Conservation (phyloP, 2,797 vertebrate genomes). For the Gephyroberyx darwinii region DNA sequence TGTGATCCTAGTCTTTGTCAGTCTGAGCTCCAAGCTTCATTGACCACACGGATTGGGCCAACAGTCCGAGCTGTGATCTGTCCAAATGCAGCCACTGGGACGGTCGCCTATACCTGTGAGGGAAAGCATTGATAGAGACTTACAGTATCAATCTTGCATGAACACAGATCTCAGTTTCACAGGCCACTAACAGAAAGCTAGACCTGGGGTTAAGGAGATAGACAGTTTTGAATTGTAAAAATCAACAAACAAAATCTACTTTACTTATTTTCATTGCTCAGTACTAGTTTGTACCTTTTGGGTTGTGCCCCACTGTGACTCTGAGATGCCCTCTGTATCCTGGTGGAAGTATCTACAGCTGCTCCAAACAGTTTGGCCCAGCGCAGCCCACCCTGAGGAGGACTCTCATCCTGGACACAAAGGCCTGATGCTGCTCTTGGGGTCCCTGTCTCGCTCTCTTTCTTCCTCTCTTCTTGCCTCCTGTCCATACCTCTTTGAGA, state of each 20-base stretch:
- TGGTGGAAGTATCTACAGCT: slow-evolving; percentile 62
- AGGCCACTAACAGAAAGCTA: neutral
- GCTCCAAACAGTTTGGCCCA: slow-evolving; percentile 95
- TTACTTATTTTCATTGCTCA: neutral
- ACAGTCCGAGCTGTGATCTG: slow-evolving; percentile 85
- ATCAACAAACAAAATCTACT: neutral
- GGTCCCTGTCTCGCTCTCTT: slow-evolving; percentile 35
- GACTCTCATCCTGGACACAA: slow-evolving; percentile 62
- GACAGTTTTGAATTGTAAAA: neutral
- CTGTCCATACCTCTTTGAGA: slow-evolving; percentile 61
- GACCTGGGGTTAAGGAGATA: neutral
- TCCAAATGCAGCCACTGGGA: slow-evolving; percentile 93
- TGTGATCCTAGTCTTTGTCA: slow-evolving; percentile 37
- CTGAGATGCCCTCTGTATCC: slow-evolving; percentile 71
- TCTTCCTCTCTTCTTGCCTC: slow-evolving; percentile 54
- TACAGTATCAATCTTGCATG: neutral
- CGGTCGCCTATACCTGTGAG: slow-evolving; percentile 79
- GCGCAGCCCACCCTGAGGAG: slow-evolving; percentile 75
- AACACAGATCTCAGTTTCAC: neutral
- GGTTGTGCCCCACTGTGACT: slow-evolving; percentile 39
- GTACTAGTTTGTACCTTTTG: slow-evolving; percentile 39
- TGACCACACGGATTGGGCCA: slow-evolving; percentile 87
- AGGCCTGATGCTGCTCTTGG: slow-evolving; percentile 67
- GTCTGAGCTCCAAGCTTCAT: slow-evolving; percentile 74
- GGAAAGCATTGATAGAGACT: slow-evolving; percentile 14